Evolutionary conservation across 2,113 vertebrate genomes (phyloP).

Genomic region (Carettochelys insculpta): DNA sequence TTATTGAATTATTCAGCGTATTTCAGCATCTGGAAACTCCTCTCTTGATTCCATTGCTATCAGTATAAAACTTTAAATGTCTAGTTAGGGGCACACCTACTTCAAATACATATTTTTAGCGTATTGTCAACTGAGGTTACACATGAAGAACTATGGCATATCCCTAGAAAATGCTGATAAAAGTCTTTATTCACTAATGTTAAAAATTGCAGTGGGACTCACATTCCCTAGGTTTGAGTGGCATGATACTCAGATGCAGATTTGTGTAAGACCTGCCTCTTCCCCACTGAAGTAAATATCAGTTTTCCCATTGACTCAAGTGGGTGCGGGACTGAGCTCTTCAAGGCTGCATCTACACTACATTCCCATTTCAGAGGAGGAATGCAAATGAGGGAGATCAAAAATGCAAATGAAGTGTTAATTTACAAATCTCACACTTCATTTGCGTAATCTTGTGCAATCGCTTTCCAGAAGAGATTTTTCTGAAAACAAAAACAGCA

Average conservation of each 20-base stretch:
- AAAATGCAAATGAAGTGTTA: too few relatives aligned
- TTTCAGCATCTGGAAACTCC: slow-evolving; percentile 69
- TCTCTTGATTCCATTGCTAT: slow-evolving; percentile 54
- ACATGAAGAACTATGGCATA: slow-evolving; percentile 20
- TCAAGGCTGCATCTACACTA: too few relatives aligned
- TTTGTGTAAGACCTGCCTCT: background rate
- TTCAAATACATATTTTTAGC: slow-evolving; percentile 41
- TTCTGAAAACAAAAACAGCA: too few relatives aligned
- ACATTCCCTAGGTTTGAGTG: background rate
- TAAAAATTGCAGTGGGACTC: background rate
- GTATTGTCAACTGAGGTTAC: slow-evolving; percentile 48
- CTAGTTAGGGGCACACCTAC: slow-evolving; percentile 11
- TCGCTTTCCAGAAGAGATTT: too few relatives aligned
- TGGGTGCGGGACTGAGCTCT: background rate
- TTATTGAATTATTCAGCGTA: slow-evolving; percentile 48
- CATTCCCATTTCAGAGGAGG: too few relatives aligned
- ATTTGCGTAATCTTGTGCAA: too few relatives aligned
- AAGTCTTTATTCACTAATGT: slow-evolving; percentile 3
- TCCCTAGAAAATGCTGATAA: background rate
- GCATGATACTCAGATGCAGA: background rate
- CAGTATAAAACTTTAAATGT: slow-evolving; percentile 71
- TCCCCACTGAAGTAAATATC: accelerated
- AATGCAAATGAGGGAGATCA: too few relatives aligned
- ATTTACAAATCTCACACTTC: too few relatives aligned
- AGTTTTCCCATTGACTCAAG: background rate